Base-by-base conservation (phyloP, 1,140 invertebrate genomes). In the Drosophila repletoides region DNA sequence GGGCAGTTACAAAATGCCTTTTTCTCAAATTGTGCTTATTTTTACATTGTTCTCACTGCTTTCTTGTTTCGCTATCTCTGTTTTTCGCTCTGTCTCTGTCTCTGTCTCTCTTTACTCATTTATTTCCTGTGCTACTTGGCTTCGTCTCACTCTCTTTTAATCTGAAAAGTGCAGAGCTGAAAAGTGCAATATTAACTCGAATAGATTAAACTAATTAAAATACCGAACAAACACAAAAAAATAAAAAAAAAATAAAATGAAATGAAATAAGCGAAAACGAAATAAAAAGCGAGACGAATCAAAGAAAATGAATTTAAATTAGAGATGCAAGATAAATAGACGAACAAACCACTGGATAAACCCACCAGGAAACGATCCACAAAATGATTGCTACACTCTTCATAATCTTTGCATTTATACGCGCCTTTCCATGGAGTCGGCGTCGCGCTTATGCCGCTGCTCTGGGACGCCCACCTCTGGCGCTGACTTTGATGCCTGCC, bases 351-450 rank as follows among this genome's bases (percentile, higher is more conserved):
- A 40, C 5, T 24, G 22, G 1, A 26, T 24, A n/a, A 19, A 43
- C 6, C 56, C 22, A 49, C 45, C 49, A 43, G 21, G 5, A 12
- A 10, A 24, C n/a, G 22, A 34, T 4, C 21, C 31, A 56, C 10
- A 12, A 33, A 45, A 90, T 90, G 89, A 89, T 90, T 72, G 89
- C 89, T 69, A 90, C 89, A 38, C 65, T 90, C 46, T 90, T 90
- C 63, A 88, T 90, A 24, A 79, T 90, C 10, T 89, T 90, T 83
- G 88, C 88, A 80, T 90, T 90, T 74, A 86, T 90, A 63, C 88
- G 89, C 49, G 86, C 89, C 49, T 88, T 90, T 48, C 88, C 83
- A 56, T 90, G 89, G 89, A 72, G 72, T n/a, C 72, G 88, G 2
- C 70, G 73, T 12, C 69, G 83, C 1, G 76, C 66, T 15, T 64